phyloP scores from a whole-genome alignment of 2,113 vertebrate species.

The Platysteira castanea region DNA sequence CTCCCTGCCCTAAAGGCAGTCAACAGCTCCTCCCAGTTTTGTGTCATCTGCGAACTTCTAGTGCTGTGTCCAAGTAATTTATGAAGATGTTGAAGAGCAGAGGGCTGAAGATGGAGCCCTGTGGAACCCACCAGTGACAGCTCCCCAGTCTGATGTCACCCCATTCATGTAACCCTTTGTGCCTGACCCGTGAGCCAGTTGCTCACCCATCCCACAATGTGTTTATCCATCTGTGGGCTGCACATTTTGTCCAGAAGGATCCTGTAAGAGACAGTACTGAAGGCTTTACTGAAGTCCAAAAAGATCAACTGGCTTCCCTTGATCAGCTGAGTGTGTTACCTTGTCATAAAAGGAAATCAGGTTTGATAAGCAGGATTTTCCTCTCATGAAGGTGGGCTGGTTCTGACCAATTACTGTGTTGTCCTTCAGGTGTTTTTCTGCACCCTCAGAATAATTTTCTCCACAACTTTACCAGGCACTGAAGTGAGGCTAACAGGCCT shows the following conservation, averaged over 20 bases:
- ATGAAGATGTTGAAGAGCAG: not conserved
- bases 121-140: not conserved
- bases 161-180: not conserved
- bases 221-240: not conserved
- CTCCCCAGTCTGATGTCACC: not conserved
- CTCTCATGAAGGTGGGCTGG: too few relatives aligned
- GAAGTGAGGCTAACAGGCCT: not conserved
- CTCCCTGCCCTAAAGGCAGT: rapidly evolving
- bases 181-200: rapidly evolving
- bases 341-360: not conserved
- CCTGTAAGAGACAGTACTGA: not conserved
- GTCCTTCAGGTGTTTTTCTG: not conserved
- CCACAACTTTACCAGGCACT: not conserved
- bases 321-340: not conserved
- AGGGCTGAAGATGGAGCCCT: rapidly evolving
- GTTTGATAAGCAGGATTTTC: not conserved
- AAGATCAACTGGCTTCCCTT: not conserved
- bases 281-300: not conserved
- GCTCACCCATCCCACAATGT: not conserved
- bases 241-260: not conserved
- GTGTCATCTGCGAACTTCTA: not conserved
- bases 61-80: rapidly evolving
- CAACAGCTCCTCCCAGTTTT: not conserved
- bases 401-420: not conserved
- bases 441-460: not conserved